A percentile compares a stretch with the other conserved stretches of the same genome.
Conservation (phyloP, 1,140 invertebrate genomes). For the Octopus bimaculoides region DNA sequence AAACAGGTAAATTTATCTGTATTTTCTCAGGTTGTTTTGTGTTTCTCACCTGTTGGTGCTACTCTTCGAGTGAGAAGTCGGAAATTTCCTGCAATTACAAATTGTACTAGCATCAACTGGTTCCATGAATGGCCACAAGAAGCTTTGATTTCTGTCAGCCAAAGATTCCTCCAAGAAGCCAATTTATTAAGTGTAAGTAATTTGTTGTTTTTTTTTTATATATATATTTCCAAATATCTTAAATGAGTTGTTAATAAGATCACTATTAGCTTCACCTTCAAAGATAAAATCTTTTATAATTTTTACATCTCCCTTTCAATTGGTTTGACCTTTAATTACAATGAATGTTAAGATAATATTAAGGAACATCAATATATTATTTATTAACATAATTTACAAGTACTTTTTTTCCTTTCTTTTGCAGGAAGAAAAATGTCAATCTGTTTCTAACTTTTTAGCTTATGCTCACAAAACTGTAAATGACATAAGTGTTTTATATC, state of each 20-base stretch:
- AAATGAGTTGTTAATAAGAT: no score
- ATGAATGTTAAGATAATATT: no score
- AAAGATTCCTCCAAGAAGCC: slow-evolving; percentile 78
- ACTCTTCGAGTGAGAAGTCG: slow-evolving; percentile 81
- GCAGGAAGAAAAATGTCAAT: slow-evolving; percentile 21
- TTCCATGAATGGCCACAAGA: slow-evolving; percentile 95
- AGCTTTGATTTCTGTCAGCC: slow-evolving; percentile 81
- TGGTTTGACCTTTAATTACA: no score
- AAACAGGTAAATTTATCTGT: not conserved
- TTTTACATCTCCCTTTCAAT: no score
- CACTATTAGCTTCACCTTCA: no score
- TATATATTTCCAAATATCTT: no score
- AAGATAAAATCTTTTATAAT: no score
- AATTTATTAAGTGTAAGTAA: slow-evolving; percentile 67
- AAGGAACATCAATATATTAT: no score
- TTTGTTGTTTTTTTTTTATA: no score
- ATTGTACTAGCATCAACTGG: slow-evolving; percentile 91
- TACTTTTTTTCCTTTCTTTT: not conserved
- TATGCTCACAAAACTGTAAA: slow-evolving; percentile 90
- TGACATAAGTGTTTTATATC: slow-evolving; percentile 76
- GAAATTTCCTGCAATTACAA: slow-evolving; percentile 92
- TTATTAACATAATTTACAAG: no score
- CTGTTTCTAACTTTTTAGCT: slow-evolving; percentile 83
- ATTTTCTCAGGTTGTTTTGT: slow-evolving; percentile 67
- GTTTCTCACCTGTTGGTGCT: slow-evolving; percentile 87